A percentile compares a stretch with the other conserved stretches of the same genome.
Conservation (phyloP, 2,113 vertebrate genomes). For the Passer domesticus region DNA sequence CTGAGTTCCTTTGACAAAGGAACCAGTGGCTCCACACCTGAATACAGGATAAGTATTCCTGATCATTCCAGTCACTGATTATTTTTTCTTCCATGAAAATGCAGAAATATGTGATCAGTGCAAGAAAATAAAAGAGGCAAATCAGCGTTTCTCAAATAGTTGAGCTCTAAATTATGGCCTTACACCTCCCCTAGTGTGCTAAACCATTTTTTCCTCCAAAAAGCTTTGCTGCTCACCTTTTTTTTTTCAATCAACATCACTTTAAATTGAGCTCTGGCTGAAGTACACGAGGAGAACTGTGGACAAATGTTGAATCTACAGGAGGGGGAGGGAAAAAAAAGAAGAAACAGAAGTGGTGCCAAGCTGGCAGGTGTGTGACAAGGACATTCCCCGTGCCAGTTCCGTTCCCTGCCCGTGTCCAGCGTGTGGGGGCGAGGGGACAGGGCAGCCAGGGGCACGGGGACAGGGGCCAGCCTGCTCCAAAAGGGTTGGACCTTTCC, state of each 20-base stretch:
- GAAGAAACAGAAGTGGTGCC: accelerated
- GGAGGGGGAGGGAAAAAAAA: not conserved
- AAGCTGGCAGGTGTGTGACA: not conserved
- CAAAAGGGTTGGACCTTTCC: not conserved
- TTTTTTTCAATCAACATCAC: not conserved
- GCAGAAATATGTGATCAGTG: accelerated
- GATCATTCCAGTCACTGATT: not conserved
- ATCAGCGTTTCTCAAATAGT: not conserved
- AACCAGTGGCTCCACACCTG: accelerated
- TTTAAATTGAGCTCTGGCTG: not conserved
- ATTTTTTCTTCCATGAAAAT: not conserved
- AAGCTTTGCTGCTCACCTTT: not conserved
- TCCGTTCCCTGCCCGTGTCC: not conserved
- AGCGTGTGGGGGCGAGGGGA: accelerated
- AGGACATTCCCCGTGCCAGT: not conserved
- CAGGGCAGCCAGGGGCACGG: not conserved
- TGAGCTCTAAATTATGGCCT: not conserved
- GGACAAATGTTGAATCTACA: not conserved
- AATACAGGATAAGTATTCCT: accelerated
- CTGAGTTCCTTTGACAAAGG: not conserved
- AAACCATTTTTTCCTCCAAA: not conserved
- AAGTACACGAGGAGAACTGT: not conserved
- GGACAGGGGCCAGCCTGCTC: not conserved
- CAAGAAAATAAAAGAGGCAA: not conserved
- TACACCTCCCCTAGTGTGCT: not conserved